Conservation (phyloP, 2,113 vertebrate genomes). For the Phaethon lepturus region DNA sequence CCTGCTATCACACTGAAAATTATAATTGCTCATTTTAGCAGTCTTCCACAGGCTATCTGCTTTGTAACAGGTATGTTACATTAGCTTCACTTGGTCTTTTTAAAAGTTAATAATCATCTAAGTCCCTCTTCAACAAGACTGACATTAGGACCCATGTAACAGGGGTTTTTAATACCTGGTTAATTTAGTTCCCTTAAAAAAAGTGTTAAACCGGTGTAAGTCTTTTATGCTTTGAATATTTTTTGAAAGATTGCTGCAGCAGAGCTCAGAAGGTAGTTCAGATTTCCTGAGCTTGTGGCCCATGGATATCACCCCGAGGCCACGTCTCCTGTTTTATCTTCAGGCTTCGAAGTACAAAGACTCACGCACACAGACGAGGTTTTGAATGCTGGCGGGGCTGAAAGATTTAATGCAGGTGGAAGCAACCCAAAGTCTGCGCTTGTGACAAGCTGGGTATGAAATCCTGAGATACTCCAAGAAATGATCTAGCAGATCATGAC, state of each 20-base stretch:
- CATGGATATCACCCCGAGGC: not conserved
- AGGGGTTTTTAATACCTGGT: not conserved
- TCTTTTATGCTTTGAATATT: not conserved
- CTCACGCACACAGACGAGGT: not conserved
- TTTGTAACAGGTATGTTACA: not conserved
- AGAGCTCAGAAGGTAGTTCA: not conserved
- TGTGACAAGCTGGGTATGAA: not conserved
- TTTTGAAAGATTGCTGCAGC: not conserved
- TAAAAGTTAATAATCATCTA: not conserved
- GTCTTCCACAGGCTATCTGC: not conserved
- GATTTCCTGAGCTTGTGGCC: not conserved
- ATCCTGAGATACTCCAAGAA: not conserved
- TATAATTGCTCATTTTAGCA: not conserved
- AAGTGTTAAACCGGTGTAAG: not conserved
- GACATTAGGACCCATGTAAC: not conserved
- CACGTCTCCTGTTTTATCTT: not conserved
- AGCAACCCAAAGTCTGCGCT: not conserved
- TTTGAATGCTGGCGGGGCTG: not conserved
- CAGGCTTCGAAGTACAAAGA: not conserved
- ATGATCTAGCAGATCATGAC: not conserved
- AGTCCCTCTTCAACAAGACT: not conserved
- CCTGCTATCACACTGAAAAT: not conserved
- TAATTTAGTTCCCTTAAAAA: not conserved
- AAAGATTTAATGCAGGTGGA: not conserved
- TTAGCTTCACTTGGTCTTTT: not conserved